These are phyloP conservation scores for Chloebia gouldiae DNA, from an alignment of 2,113 vertebrate genomes.

Conservation along the genomic window DNA sequence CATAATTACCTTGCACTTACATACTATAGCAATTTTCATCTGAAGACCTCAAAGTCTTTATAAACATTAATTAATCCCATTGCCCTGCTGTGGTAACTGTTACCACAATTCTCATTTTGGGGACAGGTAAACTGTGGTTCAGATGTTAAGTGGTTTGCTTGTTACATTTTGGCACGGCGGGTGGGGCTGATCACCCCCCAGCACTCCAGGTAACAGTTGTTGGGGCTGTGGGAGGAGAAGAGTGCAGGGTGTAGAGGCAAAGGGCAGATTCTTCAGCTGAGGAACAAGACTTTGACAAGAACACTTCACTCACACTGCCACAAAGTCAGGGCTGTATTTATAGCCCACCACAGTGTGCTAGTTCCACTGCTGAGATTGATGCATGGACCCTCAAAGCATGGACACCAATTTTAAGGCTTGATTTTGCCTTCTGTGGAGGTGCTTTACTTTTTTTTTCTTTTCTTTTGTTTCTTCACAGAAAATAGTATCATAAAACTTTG, in stretches of 20 bases:
- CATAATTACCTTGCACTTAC: slow-evolving; percentile 64
- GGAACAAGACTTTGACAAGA: background rate
- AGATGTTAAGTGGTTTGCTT: background rate
- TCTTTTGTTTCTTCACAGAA: background rate
- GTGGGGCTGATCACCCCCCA: background rate
- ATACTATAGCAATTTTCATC: slow-evolving; percentile 46
- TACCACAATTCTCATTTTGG: background rate
- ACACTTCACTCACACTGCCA: background rate
- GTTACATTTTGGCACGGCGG: fast-evolving
- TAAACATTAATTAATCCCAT: slow-evolving; percentile 63
- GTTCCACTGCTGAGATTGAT: background rate
- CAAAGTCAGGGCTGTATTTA: background rate
- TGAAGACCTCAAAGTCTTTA: slow-evolving; percentile 47
- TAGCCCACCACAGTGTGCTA: background rate
- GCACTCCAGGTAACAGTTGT: fast-evolving
- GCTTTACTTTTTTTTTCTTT: background rate
- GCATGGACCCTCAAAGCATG: background rate
- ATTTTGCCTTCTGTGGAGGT: background rate
- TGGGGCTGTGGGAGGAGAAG: background rate
- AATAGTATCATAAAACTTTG: background rate
- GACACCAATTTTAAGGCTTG: background rate
- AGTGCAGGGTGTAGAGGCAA: fast-evolving
- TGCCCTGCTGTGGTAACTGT: background rate
- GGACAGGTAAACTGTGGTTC: background rate
- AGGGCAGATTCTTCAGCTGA: background rate